Conservation (phyloP, 2,113 vertebrate genomes). For the Cisticola juncidis region DNA sequence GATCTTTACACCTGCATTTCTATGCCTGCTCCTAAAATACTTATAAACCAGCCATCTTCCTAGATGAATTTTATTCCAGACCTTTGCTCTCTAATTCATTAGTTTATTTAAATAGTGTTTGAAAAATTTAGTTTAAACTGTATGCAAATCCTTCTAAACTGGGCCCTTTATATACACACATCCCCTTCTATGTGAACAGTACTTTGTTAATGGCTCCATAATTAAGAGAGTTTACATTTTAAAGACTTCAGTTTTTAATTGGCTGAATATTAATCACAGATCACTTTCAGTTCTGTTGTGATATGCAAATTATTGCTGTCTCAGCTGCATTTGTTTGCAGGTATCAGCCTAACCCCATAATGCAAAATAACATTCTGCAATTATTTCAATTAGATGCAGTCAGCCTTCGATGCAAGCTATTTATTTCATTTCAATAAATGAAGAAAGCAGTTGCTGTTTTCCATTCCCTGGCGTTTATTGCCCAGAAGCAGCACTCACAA, state of each 20-base stretch:
- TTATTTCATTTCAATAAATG: constrained; percentile 54
- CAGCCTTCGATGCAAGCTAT: constrained; percentile 18
- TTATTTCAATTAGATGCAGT: constrained; percentile 57
- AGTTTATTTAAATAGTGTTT: not conserved
- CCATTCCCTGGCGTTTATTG: constrained; percentile 53
- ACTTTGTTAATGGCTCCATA: constrained; percentile 30
- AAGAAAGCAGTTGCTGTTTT: constrained; percentile 55
- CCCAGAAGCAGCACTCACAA: constrained; percentile 45
- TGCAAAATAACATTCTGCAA: constrained; percentile 42
- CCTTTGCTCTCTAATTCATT: not conserved
- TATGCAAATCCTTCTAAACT: not conserved
- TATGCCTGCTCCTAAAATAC: not conserved
- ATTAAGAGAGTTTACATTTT: constrained; percentile 40
- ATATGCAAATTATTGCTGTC: constrained; percentile 45
- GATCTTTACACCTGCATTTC: not conserved
- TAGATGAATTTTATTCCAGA: not conserved
- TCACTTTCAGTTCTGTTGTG: constrained; percentile 33
- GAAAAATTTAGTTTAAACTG: not conserved
- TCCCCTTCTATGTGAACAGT: constrained; percentile 18
- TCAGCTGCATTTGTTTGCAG: constrained; percentile 49
- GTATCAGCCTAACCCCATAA: constrained; percentile 20
- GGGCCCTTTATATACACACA: not conserved
- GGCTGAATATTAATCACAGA: constrained; percentile 46
- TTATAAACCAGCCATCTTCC: not conserved
- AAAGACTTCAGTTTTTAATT: constrained; percentile 47